Evolutionary conservation across 2,113 vertebrate species (phyloP), one percentile per base, ranked within the genome.

Genomic region (Chiloscyllium plagiosum): DNA sequence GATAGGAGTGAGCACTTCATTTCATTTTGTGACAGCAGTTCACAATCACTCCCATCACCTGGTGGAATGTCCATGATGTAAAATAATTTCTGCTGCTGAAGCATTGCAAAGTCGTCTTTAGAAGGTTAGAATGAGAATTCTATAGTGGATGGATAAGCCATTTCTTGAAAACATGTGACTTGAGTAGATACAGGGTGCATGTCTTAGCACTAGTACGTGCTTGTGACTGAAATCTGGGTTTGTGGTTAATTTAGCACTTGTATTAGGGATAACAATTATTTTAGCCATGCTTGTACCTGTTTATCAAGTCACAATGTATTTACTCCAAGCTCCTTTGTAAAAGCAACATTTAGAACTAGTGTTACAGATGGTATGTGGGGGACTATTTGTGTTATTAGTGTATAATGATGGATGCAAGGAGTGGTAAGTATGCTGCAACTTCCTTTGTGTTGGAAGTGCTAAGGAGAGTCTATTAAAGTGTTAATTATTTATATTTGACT

Each of bases 291-390:
- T 95, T 76, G 69, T 42, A 20, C 24, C 47, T 95, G 26, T 76
- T 95, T 72, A 29, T 95, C 68, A 95, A 95, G 94, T 50, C 26
- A 76, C 47, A 33, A 10, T 95, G 94, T 95, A 93, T 93, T 95
- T 72, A 6, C 42, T 76, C 69, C 61, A 37, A 26, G 20, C 6
- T 95, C n/a, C n/a, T 94, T 89, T 56, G 20, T 56, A 80, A 80
- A 80, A 42, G 78, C 15, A 19, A 61, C 4, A 20, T 83, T 83
- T 83, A 83, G 78, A 83, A 61, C 56, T 90, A 52, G 87, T n/a
- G 37, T 52, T 95, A 26, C 69, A 50, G 68, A 72, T 72, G 65
- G 92, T 94, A 66, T 95, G 26, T 72, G 19, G 68, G 22, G 68
- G 42, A 29, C 94, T 33, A 37, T 66, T 83, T 95, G 94, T 22